Base-by-base conservation (phyloP, 2,888 invertebrate genomes). In the Oligia fasciuncula region DNA sequence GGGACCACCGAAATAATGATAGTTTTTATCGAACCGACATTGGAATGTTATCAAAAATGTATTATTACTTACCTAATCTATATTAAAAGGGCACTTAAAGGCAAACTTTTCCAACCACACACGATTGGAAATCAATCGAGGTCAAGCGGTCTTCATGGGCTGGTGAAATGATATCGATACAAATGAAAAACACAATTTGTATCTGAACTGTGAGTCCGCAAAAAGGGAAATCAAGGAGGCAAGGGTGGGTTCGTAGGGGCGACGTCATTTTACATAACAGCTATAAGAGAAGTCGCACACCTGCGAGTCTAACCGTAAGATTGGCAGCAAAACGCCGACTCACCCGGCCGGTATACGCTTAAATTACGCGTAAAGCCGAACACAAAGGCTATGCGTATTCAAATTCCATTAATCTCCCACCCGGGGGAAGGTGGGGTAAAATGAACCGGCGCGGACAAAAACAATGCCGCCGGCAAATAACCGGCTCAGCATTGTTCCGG, bases 401-500 rank as follows among this genome's bases (percentile, higher is more conserved):
- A 97, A 96, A 97, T 97, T 96, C 96, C 96, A 97, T 97, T 96
- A 96, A 96, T 96, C 96, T 96, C 96, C 94, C 91, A 94, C 92
- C 93, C 93, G 92, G 93, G 95, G 95, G 94, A 94, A 94, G 95
- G 95, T 95, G 95, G 95, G 95, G 95, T 95, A 95, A 96, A 96
- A 96, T 96, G 96, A 97, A 96, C 96, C 96, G 94, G 95, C 94
- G 92, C 95, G 96, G 96, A 96, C 96, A 96, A 97, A 97, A 97
- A 97, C 96, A 97, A 97, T 96, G 96, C 96, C 96, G 95, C 94
- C 94, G 96, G 96, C 96, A 95, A 96, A 97, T 96, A 96, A 96
- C 96, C 96, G 95, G 96, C 96, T 96, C 96, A 95, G 96, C 96
- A 96, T 97, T 97, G 97, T 97, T 96, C 96, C 96, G 96, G 96